phyloP scores from a whole-genome alignment of 2,888 invertebrate species.

The Stictocephala bisonia region DNA sequence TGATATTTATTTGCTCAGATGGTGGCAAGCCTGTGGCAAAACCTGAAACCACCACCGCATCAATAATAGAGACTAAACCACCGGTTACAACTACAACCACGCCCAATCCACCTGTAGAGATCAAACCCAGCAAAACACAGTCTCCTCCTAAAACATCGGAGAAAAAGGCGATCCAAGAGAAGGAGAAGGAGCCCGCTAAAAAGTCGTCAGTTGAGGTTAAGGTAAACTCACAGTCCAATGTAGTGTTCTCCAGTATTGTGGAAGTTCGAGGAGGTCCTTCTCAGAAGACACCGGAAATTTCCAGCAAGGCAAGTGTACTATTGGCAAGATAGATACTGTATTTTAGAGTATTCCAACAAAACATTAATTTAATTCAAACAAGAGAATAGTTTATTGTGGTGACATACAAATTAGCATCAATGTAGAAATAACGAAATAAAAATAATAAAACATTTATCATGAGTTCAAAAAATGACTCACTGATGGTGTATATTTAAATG shows the following conservation, averaged over 20 bases:
- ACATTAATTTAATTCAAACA: too few relatives aligned
- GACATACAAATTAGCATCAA: too few relatives aligned
- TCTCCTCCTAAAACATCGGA: conserved; percentile 64
- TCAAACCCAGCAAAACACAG: conserved; percentile 66
- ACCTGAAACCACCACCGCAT: conserved; percentile 51
- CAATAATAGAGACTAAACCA: conserved; percentile 61
- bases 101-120: conserved; percentile 59
- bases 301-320: too few relatives aligned
- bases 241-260: conserved; percentile 51
- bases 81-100: conserved; percentile 41
- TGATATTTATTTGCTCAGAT: too few relatives aligned
- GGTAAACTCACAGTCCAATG: not conserved
- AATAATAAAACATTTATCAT: too few relatives aligned
- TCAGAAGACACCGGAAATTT: conserved; percentile 55
- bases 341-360: too few relatives aligned
- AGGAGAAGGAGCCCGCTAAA: conserved; percentile 41
- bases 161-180: conserved; percentile 50
- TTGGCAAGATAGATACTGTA: too few relatives aligned
- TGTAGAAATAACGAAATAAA: too few relatives aligned
- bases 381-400: too few relatives aligned
- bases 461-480: too few relatives aligned
- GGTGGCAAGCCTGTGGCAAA: conserved; percentile 44
- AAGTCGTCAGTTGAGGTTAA: conserved; percentile 43
- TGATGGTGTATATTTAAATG: too few relatives aligned
- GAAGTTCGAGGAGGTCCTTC: conserved; percentile 49